A percentile compares a stretch with the other conserved stretches of the same genome.
Conservation (phyloP, 1,140 invertebrate genomes). For the Dryas iulia region DNA sequence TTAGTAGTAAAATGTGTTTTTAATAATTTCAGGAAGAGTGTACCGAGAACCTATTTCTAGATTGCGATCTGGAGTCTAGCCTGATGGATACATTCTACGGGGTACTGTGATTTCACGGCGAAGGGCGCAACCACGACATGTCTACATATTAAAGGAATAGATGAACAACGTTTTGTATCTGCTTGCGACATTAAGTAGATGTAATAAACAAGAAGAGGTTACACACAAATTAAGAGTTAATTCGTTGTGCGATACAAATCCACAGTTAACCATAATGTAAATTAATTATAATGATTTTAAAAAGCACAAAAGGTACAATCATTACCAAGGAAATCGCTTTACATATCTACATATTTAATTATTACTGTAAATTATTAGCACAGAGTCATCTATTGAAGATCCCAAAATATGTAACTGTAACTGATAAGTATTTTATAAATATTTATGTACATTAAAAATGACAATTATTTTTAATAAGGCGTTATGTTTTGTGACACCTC, state of each 20-base stretch:
- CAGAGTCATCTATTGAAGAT: conserved; percentile 52
- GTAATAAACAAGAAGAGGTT: not conserved
- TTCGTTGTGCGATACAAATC: conserved; percentile 24
- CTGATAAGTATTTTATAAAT: conserved; percentile 56
- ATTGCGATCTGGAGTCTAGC: conserved; percentile 68
- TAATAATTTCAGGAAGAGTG: conserved; percentile 60
- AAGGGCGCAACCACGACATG: not conserved
- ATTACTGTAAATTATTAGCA: conserved; percentile 54
- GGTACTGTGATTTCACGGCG: conserved; percentile 52
- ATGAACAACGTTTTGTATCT: not conserved
- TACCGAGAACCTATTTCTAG: conserved; percentile 68
- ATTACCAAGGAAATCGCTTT: conserved; percentile 76
- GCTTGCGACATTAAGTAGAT: not conserved
- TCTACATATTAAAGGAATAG: conserved; percentile 4
- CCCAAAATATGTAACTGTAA: conserved; percentile 45
- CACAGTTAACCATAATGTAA: conserved; percentile 51
- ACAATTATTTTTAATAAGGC: conserved; percentile 49
- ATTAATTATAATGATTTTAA: conserved; percentile 34
- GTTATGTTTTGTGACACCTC: conserved; percentile 39
- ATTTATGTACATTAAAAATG: conserved; percentile 56
- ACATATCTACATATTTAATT: conserved; percentile 52
- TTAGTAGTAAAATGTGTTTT: not conserved
- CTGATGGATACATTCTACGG: conserved; percentile 72
- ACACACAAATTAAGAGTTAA: not conserved
- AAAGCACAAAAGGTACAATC: conserved; percentile 48